Evolutionary conservation across 30 jellyfish, hydroid and myxozoan species (phyloP), one percentile per base, ranked within the genome.

Genomic region (Turritopsis rubra): DNA sequence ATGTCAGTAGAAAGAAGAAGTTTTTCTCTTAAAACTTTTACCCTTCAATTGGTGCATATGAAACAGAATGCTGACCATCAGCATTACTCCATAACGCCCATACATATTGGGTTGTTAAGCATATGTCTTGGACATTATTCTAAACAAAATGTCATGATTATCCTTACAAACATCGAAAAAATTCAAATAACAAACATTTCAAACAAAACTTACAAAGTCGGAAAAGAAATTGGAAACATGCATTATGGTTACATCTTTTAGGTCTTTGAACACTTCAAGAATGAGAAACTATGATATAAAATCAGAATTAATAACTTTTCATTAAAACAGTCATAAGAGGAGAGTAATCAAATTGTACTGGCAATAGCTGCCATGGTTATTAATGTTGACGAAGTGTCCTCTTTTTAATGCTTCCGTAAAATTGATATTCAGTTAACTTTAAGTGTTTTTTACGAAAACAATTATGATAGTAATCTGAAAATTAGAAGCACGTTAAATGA

Each of bases 1-100:
- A n/a, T n/a, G n/a, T n/a, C n/a, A n/a, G n/a, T n/a, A n/a, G n/a
- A n/a, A n/a, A n/a, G n/a, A n/a, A n/a, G n/a, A n/a, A n/a, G n/a
- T n/a, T n/a, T n/a, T n/a, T n/a, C n/a, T n/a, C n/a, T n/a, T n/a
- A n/a, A n/a, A n/a, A 52, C 52, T 74, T 84, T 70, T 74, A 91
- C 97, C 89, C 93, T 80, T 87, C 97, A 0, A 91, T 82, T 1
- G 95, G 85, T 26, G 95, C 96, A 79, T 73, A 87, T 21, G 87
- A 93, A 54, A 87, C 73, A 22, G 72, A 53, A 7, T 87, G 30
- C 1, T 83, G 89, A 16, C 97, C 97, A 65, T 91, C 91, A 0
- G 88, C 81, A 70, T 73, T 82, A 24, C 90, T 68, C 97, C 97
- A 91, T 72, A 87, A 53, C 21, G 95, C 88, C 97, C 97, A 91